Percentiles rank a stretch among this genome's conserved stretches.
These are phyloP conservation scores for Drosophila hydei DNA, from an alignment of 1,140 invertebrate species.

Conservation along the genomic window DNA sequence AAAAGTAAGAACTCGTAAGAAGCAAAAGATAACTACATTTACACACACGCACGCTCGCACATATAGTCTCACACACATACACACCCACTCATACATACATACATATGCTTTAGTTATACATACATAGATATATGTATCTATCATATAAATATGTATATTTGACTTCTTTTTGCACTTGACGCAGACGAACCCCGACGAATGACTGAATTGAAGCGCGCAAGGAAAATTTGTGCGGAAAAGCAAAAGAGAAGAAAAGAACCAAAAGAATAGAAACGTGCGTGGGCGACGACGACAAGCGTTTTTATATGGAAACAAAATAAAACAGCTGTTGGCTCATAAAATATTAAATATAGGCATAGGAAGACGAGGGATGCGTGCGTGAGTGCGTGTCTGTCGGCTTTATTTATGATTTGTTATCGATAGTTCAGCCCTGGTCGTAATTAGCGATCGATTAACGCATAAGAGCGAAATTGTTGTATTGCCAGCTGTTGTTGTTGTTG, in stretches of 20 bases:
- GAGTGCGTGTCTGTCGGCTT: conserved; percentile 9
- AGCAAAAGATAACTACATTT: conserved; percentile 31
- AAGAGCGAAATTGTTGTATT: not conserved
- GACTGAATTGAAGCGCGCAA: conserved; percentile 10
- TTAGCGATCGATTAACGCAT: conserved; percentile 43
- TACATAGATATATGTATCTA: conserved; percentile 1
- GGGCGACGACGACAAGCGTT: conserved; percentile 30
- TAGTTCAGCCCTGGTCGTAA: conserved; percentile 48
- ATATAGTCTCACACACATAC: too few relatives aligned
- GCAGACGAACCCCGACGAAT: conserved; percentile 13
- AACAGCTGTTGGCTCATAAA: conserved; percentile 2
- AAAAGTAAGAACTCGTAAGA: not conserved
- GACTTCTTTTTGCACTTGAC: conserved; percentile 75
- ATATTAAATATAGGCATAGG: not conserved
- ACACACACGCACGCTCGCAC: too few relatives aligned
- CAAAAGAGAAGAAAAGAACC: not conserved
- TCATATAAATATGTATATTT: conserved; percentile 45
- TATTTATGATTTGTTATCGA: conserved; percentile 35
- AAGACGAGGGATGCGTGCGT: conserved; percentile 13
- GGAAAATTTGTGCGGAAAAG: conserved; percentile 12
- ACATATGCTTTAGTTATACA: not conserved
- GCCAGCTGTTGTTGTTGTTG: not conserved
- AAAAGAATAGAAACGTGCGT: conserved; percentile 36
- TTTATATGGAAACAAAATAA: conserved; percentile 11
- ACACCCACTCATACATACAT: not conserved